Conservation (phyloP, 2,797 vertebrate species). For the Centropyge bicolor region DNA sequence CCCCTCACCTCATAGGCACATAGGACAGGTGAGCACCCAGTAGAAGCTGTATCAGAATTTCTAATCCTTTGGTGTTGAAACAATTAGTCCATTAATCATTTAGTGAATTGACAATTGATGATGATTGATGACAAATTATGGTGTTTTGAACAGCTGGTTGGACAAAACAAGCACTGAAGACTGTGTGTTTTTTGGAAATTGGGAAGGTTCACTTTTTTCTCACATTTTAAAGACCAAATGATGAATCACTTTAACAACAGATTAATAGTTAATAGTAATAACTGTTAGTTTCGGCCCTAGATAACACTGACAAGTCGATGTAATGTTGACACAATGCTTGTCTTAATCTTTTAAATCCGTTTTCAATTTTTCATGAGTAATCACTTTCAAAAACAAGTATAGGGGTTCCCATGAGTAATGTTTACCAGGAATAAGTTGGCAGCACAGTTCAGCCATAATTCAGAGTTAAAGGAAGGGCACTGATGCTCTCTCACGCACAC, state of each 20-base stretch:
- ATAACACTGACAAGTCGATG: background rate
- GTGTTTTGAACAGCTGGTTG: too few species aligned
- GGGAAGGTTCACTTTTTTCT: background rate
- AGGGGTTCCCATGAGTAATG: conserved; percentile 12
- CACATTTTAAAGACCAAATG: background rate
- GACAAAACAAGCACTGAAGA: too few species aligned
- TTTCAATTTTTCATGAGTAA: conserved; percentile 1
- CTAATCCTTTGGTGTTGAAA: background rate
- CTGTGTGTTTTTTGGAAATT: too few species aligned
- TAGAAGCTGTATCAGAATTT: background rate
- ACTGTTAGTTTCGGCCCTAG: too few species aligned
- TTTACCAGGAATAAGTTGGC: background rate
- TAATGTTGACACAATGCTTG: background rate
- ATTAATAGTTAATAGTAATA: background rate
- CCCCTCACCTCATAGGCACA: conserved; percentile 71
- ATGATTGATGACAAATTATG: too few species aligned
- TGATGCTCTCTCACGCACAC: background rate
- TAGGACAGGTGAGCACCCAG: conserved; percentile 78
- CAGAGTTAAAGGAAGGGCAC: conserved; percentile 30
- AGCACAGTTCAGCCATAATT: too few species aligned
- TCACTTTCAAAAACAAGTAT: background rate
- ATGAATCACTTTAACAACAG: background rate
- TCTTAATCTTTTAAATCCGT: background rate
- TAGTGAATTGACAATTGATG: background rate
- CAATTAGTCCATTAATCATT: background rate